Conservation (phyloP, 64 coral and sea anemone species). For the Montipora efflorescens region DNA sequence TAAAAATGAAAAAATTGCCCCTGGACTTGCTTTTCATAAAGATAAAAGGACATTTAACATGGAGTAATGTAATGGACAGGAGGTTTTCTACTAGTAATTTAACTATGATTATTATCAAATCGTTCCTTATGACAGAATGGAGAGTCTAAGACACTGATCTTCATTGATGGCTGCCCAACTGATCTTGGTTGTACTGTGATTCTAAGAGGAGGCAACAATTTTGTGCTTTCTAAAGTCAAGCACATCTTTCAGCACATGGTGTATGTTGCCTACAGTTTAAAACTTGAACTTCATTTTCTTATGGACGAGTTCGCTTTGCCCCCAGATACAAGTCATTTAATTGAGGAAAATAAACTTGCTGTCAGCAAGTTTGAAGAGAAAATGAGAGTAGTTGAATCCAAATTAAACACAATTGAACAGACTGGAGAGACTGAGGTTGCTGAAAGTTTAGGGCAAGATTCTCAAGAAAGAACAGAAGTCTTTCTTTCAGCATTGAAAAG, state of each 20-base stretch:
- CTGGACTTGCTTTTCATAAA: too few species aligned
- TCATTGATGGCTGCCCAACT: slow-evolving; percentile 90
- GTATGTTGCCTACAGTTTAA: slow-evolving; percentile 75
- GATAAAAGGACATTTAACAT: too few species aligned
- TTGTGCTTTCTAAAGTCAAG: slow-evolving; percentile 72
- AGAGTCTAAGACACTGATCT: slow-evolving; percentile 87
- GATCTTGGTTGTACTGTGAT: slow-evolving; percentile 82
- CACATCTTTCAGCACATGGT: slow-evolving; percentile 66
- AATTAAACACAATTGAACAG: not conserved
- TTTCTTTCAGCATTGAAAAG: slow-evolving; percentile 75
- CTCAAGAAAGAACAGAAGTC: slow-evolving; percentile 19
- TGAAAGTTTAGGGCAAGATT: slow-evolving; percentile 4
- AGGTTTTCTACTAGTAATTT: too few species aligned
- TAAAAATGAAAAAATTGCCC: too few species aligned
- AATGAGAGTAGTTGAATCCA: not conserved
- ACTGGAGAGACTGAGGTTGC: not conserved
- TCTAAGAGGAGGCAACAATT: slow-evolving; percentile 65
- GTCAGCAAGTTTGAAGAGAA: slow-evolving; percentile 13
- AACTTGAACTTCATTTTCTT: slow-evolving; percentile 75
- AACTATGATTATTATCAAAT: too few species aligned
- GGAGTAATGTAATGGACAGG: too few species aligned
- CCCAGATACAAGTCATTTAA: slow-evolving; percentile 9
- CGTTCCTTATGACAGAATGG: slow-evolving; percentile 67
- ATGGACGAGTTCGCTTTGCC: slow-evolving; percentile 84
- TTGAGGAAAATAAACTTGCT: slow-evolving; percentile 26